Base-by-base conservation (phyloP, 2,888 invertebrate species). In the Drosophila pegasa region DNA sequence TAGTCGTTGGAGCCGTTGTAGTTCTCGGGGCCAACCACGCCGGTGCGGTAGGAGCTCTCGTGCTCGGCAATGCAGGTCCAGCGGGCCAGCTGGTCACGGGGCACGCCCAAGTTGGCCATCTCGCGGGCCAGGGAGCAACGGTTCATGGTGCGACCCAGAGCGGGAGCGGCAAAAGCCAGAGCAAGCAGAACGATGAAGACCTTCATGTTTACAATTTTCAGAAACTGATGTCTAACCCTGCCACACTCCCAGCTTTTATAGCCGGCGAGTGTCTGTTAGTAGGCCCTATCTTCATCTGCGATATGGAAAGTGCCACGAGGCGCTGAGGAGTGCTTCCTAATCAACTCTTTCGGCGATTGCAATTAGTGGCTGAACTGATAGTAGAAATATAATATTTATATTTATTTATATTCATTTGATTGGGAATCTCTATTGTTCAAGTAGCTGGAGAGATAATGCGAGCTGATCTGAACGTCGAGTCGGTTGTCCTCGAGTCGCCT, bases 21-120 rank as follows among this genome's bases (percentile, higher is more conserved):
- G 84, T 94, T 93, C 0, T 90, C 70, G 3, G 89, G 91, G 0
- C 93, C 93, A 3, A 92, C 88, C 2, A 90, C 92, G 18, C 91
- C 75, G 0, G 94, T 93, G 43, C 92, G 91, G 41, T 92, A 91
- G 29, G 71, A 72, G 50, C 80, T 88, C 71, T 88, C 83, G 31
- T 78, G 71, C 68, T 89, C 59, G n/a, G 81, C 87, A 63, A 89
- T 77, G 65, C 89, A 87, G 0, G 81, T 73, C 88, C 89, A 90
- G 14, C 41, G 57, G 10, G 64, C 20, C 59, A 90, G 51, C 41
- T 90, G 73, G 33, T 68, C 62, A 16, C 73, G 75, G 10, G 89
- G 80, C 5, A 86, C 78, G 43, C 88, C 89, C 55, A 87, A 25
- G 25, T 92, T 6, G 56, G 56, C 20, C 85, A 90, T 77, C 55